Evolutionary conservation across 2,113 vertebrate genomes (phyloP), one percentile per base, ranked within the genome.

Genomic region (Pedetes capensis): DNA sequence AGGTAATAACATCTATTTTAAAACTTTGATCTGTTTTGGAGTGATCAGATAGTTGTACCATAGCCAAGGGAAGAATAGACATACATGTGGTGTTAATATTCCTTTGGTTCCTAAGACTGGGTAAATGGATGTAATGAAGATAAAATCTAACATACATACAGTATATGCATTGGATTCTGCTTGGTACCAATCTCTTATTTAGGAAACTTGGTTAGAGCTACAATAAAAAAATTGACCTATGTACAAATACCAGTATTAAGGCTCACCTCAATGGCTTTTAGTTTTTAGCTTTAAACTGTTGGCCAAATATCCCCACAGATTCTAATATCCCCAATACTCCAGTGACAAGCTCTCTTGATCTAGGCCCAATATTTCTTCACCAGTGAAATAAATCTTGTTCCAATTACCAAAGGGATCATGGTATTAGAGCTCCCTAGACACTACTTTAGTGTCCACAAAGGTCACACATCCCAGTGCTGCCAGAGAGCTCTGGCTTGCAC

Each of bases 251-350:
- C 59, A 97, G 32, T 32, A 80, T 66, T 89, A 85, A 89, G 22
- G 9, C 37, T 74, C 69, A 89, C 92, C 69, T 91, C 82, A 96
- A 95, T 11, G 95, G 76, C 59, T 94, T 95, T 95, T 91, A 94
- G 93, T 94, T 91, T 16, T 94, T 78, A 75, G 59, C 64, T 95
- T 93, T 61, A 71, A 95, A 95, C 91, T 89, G 42, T 94, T 94
- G 86, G 25, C 51, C 90, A 94, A 95, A 82, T 92, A 53, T 10
- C 85, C 78, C 55, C 22, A 84, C 12, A 51, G 13, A 81, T 94
- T 96, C 87, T 79, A 83, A 76, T 92, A 59, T 82, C 49, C 68
- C 61, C 47, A 94, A 79, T 72, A 96, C 96, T 71, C 57, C 71
- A 85, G 32, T 83, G 89, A 87, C 80, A 90, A 47, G 32, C 10